phyloP scores from a whole-genome alignment of 37 sponge, comb jelly and placozoan genomes.

The Halisarca cf. caerulea region DNA sequence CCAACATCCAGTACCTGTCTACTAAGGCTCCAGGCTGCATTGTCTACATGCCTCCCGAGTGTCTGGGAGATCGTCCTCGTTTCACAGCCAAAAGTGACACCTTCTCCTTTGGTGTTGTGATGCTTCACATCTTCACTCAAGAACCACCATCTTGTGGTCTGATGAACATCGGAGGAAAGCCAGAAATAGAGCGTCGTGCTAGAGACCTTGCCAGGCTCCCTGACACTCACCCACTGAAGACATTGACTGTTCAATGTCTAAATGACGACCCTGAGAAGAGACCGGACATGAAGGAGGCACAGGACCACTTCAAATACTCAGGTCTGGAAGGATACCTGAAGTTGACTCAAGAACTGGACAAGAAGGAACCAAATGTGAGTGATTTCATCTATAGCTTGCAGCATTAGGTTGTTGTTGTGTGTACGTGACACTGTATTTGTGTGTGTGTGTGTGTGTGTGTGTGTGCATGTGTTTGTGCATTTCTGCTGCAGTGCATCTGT shows the following conservation, averaged over 20 bases:
- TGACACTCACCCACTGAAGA: neutral
- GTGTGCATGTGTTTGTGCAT: no score
- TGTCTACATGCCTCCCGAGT: neutral
- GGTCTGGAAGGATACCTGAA: no score
- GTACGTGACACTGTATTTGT: no score
- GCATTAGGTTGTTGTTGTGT: no score
- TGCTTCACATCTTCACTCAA: neutral
- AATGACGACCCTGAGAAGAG: neutral
- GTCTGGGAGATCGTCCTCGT: neutral
- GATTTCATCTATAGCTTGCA: no score
- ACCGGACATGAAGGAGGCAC: neutral
- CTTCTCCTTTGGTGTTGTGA: conserved; percentile 1
- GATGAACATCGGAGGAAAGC: neutral
- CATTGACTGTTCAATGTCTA: neutral
- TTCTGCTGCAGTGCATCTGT: no score
- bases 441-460: no score
- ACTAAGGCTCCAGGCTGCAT: neutral
- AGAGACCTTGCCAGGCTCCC: neutral
- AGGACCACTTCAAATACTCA: neutral
- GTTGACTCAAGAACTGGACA: no score
- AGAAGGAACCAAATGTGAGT: no score
- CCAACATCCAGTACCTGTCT: neutral
- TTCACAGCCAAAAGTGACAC: neutral
- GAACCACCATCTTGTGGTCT: neutral
- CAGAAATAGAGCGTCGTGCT: neutral